Conservation (phyloP, 2,888 invertebrate genomes). For the Axea sp. region DNA sequence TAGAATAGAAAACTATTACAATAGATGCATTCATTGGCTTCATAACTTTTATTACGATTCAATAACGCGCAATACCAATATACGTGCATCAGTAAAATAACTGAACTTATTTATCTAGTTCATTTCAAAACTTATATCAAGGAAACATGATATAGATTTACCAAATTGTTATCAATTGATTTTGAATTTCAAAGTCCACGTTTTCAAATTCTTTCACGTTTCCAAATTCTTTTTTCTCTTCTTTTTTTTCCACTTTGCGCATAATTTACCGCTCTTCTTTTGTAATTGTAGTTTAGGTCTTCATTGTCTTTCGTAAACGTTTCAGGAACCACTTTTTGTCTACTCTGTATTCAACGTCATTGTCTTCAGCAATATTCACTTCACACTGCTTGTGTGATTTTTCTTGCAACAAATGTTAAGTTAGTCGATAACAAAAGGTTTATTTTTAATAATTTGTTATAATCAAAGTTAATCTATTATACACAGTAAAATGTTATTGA, state of each 20-base stretch:
- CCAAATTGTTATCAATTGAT: not conserved
- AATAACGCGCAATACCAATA: no score
- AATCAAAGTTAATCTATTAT: no score
- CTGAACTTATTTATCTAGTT: conserved; percentile 14
- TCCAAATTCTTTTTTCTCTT: not conserved
- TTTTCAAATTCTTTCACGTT: conserved; percentile 1
- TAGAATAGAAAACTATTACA: no score
- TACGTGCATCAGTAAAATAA: no score
- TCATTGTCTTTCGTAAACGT: conserved; percentile 23
- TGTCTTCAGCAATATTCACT: conserved; percentile 24
- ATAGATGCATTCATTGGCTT: no score
- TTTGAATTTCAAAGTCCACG: conserved; percentile 6
- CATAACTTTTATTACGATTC: no score
- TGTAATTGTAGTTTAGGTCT: conserved; percentile 26
- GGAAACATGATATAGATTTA: not conserved
- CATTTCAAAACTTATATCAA: conserved; percentile 3
- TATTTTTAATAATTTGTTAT: no score
- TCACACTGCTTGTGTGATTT: conserved; percentile 16
- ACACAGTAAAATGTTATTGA: no score
- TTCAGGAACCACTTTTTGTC: conserved; percentile 34
- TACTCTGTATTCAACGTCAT: conserved; percentile 20
- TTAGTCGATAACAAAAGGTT: no score
- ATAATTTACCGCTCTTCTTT: conserved; percentile 37
- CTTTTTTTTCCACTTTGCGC: conserved; percentile 4
- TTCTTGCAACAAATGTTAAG: conserved; percentile 1